These are phyloP conservation scores for Meriones unguiculatus DNA, from an alignment of 2,113 vertebrate species.

Conservation along the genomic window DNA sequence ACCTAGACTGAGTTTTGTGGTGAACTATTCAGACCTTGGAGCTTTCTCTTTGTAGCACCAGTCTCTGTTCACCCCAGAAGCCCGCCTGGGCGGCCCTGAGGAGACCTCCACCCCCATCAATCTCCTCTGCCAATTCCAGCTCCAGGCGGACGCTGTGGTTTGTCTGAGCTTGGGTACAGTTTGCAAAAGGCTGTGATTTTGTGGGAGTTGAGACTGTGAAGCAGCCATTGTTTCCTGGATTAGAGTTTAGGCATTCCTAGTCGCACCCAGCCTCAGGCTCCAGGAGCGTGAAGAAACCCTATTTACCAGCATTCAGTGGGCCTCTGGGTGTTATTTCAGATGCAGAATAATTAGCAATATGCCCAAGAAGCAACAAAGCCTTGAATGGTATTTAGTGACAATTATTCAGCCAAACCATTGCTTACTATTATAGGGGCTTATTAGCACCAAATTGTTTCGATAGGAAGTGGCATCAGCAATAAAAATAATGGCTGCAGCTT, in stretches of 20 bases:
- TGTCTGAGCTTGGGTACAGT: conserved; percentile 60
- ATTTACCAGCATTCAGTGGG: conserved; percentile 86
- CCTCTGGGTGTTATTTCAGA: conserved; percentile 88
- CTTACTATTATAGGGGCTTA: conserved; percentile 91
- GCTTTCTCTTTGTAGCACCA: no score
- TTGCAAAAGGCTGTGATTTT: conserved; percentile 76
- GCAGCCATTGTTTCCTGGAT: conserved; percentile 83
- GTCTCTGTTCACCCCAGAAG: conserved; percentile 31
- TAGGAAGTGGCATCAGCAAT: conserved; percentile 89
- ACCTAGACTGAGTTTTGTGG: not conserved
- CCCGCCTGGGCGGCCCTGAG: not conserved
- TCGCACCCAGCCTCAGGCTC: conserved; percentile 81
- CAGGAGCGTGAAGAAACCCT: conserved; percentile 82
- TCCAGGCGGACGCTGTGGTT: not conserved
- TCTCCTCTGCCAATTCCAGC: not conserved
- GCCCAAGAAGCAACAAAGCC: conserved; percentile 90
- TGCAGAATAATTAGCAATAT: conserved; percentile 88
- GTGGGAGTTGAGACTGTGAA: conserved; percentile 65
- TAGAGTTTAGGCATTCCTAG: conserved; percentile 82
- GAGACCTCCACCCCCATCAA: conserved; percentile 35
- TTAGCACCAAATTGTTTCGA: conserved; percentile 90
- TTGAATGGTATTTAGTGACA: conserved; percentile 90
- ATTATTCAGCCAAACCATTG: conserved; percentile 89
- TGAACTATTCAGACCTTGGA: no score
- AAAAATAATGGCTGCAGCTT: conserved; percentile 88